phyloP scores from a whole-genome alignment of 2,113 vertebrate genomes.

The Typhlomys cinereus region DNA sequence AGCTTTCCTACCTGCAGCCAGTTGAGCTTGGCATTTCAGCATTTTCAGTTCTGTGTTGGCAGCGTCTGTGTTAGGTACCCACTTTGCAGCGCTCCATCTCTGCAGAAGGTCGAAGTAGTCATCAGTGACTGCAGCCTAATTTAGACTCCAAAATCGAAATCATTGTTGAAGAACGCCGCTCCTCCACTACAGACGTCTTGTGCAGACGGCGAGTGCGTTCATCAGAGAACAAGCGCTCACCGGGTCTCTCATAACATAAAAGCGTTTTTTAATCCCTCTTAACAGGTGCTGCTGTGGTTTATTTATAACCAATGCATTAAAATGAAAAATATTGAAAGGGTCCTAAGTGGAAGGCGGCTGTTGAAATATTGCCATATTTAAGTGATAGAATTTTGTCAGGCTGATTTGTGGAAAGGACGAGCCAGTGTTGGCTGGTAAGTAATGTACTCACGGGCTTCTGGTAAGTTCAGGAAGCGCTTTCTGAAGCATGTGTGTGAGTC shows the following conservation, averaged over 20 bases:
- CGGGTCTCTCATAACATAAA: slow-evolving; percentile 68
- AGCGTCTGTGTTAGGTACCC: slow-evolving; percentile 49
- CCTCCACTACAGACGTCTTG: slow-evolving; percentile 33
- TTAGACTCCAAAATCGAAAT: slow-evolving; percentile 67
- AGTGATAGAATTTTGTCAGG: slow-evolving; percentile 58
- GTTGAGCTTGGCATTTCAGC: not conserved
- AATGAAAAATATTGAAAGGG: slow-evolving; percentile 77
- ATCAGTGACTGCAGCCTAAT: slow-evolving; percentile 70
- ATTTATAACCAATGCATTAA: slow-evolving; percentile 80
- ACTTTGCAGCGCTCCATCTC: slow-evolving; percentile 45
- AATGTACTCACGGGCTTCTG: not conserved
- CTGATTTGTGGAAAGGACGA: slow-evolving; percentile 60
- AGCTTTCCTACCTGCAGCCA: not conserved
- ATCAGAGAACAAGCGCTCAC: slow-evolving; percentile 66
- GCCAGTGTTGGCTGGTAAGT: not conserved
- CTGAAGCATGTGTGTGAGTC: not conserved
- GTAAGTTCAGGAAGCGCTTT: not conserved
- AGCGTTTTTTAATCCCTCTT: slow-evolving; percentile 69
- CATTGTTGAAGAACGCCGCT: slow-evolving; percentile 60
- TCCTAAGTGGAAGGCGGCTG: slow-evolving; percentile 58
- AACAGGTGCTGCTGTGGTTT: slow-evolving; percentile 75
- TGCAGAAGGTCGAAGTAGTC: slow-evolving; percentile 66
- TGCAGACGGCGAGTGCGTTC: slow-evolving; percentile 63
- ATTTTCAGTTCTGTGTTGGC: not conserved
- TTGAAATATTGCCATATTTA: slow-evolving; percentile 64